Conservation (phyloP, 2,888 invertebrate genomes). For the Cataglyphis livida region DNA sequence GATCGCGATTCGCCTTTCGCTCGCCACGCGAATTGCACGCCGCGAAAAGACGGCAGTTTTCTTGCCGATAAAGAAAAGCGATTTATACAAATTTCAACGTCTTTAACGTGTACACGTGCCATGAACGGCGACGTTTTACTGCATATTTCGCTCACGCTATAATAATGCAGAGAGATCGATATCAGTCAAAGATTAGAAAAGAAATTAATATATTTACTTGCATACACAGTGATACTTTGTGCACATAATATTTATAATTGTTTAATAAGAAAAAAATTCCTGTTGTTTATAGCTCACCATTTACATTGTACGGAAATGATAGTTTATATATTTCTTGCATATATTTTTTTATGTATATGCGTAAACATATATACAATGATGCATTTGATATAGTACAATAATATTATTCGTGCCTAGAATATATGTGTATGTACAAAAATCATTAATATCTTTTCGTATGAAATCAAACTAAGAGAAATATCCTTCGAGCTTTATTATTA, state of each 20-base stretch:
- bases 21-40: conserved; percentile 15
- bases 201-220: neutral
- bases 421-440: neutral
- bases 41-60: conserved; percentile 1
- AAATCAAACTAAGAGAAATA: conserved; percentile 12
- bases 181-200: neutral
- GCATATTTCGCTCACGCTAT: conserved; percentile 12
- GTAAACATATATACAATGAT: neutral
- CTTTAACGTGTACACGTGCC: conserved; percentile 49
- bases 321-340: neutral
- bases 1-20: conserved; percentile 37
- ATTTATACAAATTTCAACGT: conserved; percentile 52
- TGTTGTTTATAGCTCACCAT: neutral
- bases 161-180: neutral
- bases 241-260: neutral
- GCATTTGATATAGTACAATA: neutral
- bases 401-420: conserved; percentile 17
- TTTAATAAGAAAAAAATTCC: neutral
- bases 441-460: conserved; percentile 3
- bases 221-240: neutral
- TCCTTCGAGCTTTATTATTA: neutral
- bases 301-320: conserved; percentile 4
- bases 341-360: neutral
- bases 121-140: conserved; percentile 64
- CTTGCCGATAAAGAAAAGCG: conserved; percentile 26